Evolutionary conservation across 2,797 vertebrate genomes (phyloP).

Genomic region (Geotrypetes seraphini): DNA sequence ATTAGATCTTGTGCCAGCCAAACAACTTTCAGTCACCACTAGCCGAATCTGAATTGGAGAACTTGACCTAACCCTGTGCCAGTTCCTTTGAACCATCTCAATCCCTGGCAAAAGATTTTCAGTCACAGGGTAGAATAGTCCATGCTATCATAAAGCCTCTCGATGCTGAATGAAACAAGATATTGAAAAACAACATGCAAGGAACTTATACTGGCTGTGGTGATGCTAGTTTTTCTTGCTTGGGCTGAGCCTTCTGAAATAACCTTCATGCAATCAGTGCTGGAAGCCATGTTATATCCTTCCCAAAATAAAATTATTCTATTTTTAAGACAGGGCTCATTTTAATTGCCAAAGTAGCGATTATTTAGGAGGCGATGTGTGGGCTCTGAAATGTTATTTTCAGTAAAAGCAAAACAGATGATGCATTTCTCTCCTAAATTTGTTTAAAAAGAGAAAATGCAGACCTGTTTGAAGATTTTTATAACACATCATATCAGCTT

Average conservation of each 20-base stretch:
- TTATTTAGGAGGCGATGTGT: slow-evolving; percentile 37
- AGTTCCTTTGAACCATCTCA: no score
- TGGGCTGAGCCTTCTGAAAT: slow-evolving; percentile 16
- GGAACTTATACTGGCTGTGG: slow-evolving; percentile 24
- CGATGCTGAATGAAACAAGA: slow-evolving; percentile 4
- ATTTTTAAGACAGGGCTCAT: slow-evolving; percentile 32
- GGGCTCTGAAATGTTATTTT: slow-evolving; percentile 45
- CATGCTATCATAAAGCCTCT: neutral
- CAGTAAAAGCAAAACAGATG: slow-evolving; percentile 43
- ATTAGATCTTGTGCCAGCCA: no score
- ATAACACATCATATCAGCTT: slow-evolving; percentile 47
- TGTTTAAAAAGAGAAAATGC: slow-evolving; percentile 44
- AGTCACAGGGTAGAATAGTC: no score
- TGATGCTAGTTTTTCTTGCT: slow-evolving; percentile 15
- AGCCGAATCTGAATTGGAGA: no score
- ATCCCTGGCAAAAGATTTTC: no score
- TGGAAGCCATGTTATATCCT: slow-evolving; percentile 20
- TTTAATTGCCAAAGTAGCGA: slow-evolving; percentile 31
- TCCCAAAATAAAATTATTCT: slow-evolving; percentile 36
- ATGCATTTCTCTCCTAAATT: slow-evolving; percentile 47
- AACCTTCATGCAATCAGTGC: no score
- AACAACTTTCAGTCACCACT: no score
- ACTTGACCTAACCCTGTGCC: no score
- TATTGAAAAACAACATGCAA: slow-evolving; percentile 1
- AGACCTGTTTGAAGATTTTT: slow-evolving; percentile 38